A percentile compares a stretch with the other conserved stretches of the same genome.
Conservation (phyloP, 2,888 invertebrate species). For the Clivina fossor region DNA sequence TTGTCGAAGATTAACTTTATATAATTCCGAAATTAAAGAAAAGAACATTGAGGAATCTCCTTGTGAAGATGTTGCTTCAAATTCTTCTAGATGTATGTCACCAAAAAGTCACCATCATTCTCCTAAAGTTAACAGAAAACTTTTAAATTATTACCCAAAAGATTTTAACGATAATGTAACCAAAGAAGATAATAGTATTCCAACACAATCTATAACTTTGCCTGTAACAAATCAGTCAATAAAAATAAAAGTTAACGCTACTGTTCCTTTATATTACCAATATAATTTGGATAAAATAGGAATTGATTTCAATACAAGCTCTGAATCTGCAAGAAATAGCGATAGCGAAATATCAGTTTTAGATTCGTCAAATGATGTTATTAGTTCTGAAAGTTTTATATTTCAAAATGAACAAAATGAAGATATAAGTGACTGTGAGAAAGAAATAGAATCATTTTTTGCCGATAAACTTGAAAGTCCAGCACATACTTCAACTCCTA, state of each 20-base stretch:
- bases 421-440: slow-evolving; percentile 48
- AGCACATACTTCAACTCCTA: slow-evolving; percentile 54
- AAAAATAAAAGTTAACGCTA: slow-evolving; percentile 24
- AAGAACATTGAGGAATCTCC: neutral
- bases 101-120: slow-evolving; percentile 37
- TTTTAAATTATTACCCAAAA: slow-evolving; percentile 42
- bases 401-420: slow-evolving; percentile 27
- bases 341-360: slow-evolving; percentile 20
- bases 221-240: slow-evolving; percentile 11
- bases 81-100: too few species aligned
- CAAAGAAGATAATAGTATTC: slow-evolving; percentile 13
- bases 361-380: slow-evolving; percentile 20
- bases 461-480: slow-evolving; percentile 46
- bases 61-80: too few species aligned
- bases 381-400: slow-evolving; percentile 26
- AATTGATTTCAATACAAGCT: slow-evolving; percentile 18
- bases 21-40: slow-evolving; percentile 8
- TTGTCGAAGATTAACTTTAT: slow-evolving; percentile 17
- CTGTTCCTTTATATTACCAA: slow-evolving; percentile 28
- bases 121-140: slow-evolving; percentile 50
- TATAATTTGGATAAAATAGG: slow-evolving; percentile 29
- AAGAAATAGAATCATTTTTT: slow-evolving; percentile 51
- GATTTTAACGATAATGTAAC: slow-evolving; percentile 20
- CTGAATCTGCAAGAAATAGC: slow-evolving; percentile 3
- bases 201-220: slow-evolving; percentile 18